These are phyloP conservation scores for Orbicella faveolata DNA, from an alignment of 64 coral and sea anemone species.

Conservation along the genomic window DNA sequence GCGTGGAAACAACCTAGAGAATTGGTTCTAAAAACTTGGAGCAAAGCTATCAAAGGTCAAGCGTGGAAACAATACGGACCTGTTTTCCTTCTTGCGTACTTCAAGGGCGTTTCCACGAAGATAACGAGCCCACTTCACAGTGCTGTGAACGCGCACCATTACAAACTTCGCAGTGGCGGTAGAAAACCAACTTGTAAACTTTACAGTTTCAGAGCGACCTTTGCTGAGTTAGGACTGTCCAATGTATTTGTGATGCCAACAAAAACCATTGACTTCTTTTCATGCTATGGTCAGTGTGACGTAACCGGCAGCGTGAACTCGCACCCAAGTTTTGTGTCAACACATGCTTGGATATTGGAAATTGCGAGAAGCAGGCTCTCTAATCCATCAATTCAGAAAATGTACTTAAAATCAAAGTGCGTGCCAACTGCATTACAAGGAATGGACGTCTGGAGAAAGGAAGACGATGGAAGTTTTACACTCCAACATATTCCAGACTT, in stretches of 20 bases:
- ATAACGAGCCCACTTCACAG: background rate
- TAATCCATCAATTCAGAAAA: background rate
- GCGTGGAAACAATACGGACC: background rate
- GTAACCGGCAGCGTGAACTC: background rate
- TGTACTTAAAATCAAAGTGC: background rate
- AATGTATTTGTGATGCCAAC: background rate
- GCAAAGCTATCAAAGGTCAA: background rate
- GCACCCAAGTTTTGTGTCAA: background rate
- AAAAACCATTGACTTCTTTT: background rate
- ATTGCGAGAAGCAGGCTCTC: background rate
- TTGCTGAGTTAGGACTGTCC: background rate
- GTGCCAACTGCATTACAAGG: background rate
- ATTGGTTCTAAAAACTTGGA: background rate
- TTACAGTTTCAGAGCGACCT: background rate
- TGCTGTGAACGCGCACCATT: background rate
- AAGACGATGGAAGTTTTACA: background rate
- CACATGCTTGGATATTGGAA: background rate
- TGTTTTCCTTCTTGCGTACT: background rate
- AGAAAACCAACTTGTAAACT: background rate
- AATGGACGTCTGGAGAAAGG: background rate
- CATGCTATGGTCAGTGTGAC: background rate
- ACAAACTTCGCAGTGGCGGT: background rate
- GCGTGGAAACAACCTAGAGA: background rate
- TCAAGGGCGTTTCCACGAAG: background rate
- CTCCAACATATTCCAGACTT: background rate